Conservation (phyloP, 2,113 vertebrate genomes). For the Anoplopoma fimbria region DNA sequence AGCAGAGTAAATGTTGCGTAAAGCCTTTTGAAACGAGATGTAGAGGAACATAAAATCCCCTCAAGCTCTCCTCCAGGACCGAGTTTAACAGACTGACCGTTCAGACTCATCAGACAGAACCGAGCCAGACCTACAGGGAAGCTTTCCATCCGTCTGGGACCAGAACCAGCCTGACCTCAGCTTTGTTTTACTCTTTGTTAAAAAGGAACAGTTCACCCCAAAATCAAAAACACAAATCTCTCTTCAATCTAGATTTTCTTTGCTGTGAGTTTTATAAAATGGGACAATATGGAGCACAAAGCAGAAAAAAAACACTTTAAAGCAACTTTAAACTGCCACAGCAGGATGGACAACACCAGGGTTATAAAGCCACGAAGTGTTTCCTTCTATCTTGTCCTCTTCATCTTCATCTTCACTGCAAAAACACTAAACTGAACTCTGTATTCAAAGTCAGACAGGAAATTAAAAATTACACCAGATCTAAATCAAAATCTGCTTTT, state of each 20-base stretch:
- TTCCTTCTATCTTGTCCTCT: not conserved
- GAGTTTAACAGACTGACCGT: slow-evolving; percentile 39
- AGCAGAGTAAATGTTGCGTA: slow-evolving; percentile 58
- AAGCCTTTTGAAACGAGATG: slow-evolving; percentile 55
- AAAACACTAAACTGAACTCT: not conserved
- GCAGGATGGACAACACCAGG: not conserved
- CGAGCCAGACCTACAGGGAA: slow-evolving; percentile 56
- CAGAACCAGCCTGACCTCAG: slow-evolving; percentile 19
- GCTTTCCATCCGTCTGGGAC: slow-evolving; percentile 32
- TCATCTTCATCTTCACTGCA: not conserved
- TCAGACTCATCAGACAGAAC: slow-evolving; percentile 19
- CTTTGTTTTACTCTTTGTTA: no score
- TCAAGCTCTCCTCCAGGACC: slow-evolving; percentile 29
- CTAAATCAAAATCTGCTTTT: not conserved
- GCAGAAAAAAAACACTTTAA: not conserved
- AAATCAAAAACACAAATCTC: no score
- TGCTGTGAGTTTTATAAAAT: no score
- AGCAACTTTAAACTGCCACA: not conserved
- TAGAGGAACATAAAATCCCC: slow-evolving; percentile 42
- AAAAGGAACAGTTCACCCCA: not conserved
- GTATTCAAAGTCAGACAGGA: not conserved
- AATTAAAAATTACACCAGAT: not conserved
- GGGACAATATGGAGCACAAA: not conserved
- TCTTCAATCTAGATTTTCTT: not conserved
- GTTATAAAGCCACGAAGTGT: not conserved